Evolutionary conservation across 37 sponge, comb jelly and placozoan species (phyloP).

Genomic region (Halisarca cf. caerulea): DNA sequence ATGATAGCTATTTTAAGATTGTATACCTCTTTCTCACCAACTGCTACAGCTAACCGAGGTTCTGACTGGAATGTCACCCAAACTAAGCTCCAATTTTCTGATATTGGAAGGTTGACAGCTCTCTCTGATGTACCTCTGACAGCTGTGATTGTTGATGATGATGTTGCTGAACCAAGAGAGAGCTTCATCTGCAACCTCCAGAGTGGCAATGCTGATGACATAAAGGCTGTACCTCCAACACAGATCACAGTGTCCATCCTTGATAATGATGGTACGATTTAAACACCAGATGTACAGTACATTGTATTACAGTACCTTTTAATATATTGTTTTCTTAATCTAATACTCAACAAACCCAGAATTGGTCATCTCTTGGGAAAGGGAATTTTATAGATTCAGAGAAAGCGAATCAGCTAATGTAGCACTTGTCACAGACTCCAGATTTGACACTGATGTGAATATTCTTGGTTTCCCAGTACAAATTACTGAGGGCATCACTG

Average conservation of each 20-base stretch:
- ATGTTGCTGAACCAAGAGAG: conserved; percentile 5
- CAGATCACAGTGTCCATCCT: background rate
- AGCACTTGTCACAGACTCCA: background rate
- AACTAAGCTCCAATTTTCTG: too few species aligned
- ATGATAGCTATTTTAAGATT: too few species aligned
- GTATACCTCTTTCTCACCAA: too few species aligned
- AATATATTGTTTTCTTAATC: too few species aligned
- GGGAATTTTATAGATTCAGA: background rate
- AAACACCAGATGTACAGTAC: too few species aligned
- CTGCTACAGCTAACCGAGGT: too few species aligned
- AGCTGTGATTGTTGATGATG: background rate
- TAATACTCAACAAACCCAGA: background rate
- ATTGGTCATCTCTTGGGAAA: background rate
- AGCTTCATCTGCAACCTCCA: background rate
- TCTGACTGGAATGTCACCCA: too few species aligned
- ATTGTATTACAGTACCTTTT: too few species aligned
- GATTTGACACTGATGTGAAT: background rate
- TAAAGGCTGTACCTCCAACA: background rate
- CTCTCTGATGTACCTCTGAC: too few species aligned
- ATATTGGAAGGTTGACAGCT: too few species aligned
- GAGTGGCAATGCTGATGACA: background rate
- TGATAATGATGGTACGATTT: background rate
- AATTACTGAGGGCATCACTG: background rate
- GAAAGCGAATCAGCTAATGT: background rate
- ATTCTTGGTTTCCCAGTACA: background rate